Evolutionary conservation across 2,797 vertebrate species (phyloP).

Genomic region (Petrocephalus sullivani): DNA sequence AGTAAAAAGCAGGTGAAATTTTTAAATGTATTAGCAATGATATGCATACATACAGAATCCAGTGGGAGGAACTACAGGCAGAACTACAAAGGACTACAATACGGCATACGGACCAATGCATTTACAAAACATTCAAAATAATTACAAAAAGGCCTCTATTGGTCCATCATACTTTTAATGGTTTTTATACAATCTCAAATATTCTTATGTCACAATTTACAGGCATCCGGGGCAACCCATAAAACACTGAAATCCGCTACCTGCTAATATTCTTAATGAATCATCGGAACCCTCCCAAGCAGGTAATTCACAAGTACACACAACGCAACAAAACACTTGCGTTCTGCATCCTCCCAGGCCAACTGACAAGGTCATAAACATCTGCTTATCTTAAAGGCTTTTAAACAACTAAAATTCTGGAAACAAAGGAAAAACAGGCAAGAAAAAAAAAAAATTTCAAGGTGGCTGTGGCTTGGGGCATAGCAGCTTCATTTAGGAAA

Average conservation of each 20-base stretch:
- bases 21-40: slow-evolving; percentile 87
- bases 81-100: slow-evolving; percentile 87
- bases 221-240: slow-evolving; percentile 69
- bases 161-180: slow-evolving; percentile 80
- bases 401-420: background rate
- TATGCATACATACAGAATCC: slow-evolving; percentile 90
- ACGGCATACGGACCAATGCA: slow-evolving; percentile 92
- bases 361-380: background rate
- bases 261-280: slow-evolving; percentile 23
- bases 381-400: background rate
- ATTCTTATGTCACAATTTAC: slow-evolving; percentile 69
- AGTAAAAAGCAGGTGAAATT: slow-evolving; percentile 66
- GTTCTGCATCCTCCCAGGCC: slow-evolving; percentile 32
- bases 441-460: background rate
- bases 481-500: background rate
- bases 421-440: background rate
- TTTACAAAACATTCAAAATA: slow-evolving; percentile 97
- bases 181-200: slow-evolving; percentile 80
- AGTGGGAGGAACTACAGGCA: slow-evolving; percentile 89
- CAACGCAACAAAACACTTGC: slow-evolving; percentile 44
- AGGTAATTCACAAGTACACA: slow-evolving; percentile 37
- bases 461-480: background rate
- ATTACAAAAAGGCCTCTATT: slow-evolving; percentile 95
- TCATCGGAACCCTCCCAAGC: slow-evolving; percentile 31
- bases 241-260: slow-evolving; percentile 46